These are phyloP conservation scores for Hypercompe scribonia DNA, from an alignment of 2,888 invertebrate species.

Conservation along the genomic window DNA sequence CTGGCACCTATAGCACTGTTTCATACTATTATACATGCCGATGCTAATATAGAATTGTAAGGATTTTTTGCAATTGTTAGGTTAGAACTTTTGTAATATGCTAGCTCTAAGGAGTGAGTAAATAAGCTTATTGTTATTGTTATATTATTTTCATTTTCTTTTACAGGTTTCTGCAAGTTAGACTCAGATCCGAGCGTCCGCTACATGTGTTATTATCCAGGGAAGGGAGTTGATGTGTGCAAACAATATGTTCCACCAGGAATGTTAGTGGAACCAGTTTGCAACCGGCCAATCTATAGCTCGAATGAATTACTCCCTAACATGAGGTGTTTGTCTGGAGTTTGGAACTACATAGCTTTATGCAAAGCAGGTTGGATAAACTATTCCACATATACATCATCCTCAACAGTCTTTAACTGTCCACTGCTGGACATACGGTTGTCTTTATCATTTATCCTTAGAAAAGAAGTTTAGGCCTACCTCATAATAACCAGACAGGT, in stretches of 20 bases:
- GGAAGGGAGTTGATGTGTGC: not conserved
- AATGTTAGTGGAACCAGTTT: slow-evolving; percentile 3
- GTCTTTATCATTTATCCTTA: no score
- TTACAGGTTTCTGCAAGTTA: slow-evolving; percentile 19
- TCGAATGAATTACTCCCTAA: not conserved
- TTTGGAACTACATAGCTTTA: slow-evolving; percentile 16
- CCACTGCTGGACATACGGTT: no score
- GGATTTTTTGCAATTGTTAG: no score
- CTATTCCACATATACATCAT: not conserved
- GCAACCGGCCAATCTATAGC: slow-evolving; percentile 16
- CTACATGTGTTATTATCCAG: slow-evolving; percentile 7
- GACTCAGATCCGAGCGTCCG: slow-evolving; percentile 6
- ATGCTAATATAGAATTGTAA: no score
- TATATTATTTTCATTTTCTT: not conserved
- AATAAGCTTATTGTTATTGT: no score
- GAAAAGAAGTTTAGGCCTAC: not conserved
- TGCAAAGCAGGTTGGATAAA: slow-evolving; percentile 17
- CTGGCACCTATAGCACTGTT: no score
- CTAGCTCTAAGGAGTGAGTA: no score
- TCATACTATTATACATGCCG: no score
- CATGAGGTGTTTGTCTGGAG: slow-evolving; percentile 15
- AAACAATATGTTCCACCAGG: slow-evolving; percentile 11
- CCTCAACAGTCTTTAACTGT: not conserved
- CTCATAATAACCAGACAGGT: no score
- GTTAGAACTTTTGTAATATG: no score